A percentile compares a stretch with the other conserved stretches of the same genome.
phyloP scores from a whole-genome alignment of 2,888 invertebrate genomes.

The Ochropleura leucogaster region DNA sequence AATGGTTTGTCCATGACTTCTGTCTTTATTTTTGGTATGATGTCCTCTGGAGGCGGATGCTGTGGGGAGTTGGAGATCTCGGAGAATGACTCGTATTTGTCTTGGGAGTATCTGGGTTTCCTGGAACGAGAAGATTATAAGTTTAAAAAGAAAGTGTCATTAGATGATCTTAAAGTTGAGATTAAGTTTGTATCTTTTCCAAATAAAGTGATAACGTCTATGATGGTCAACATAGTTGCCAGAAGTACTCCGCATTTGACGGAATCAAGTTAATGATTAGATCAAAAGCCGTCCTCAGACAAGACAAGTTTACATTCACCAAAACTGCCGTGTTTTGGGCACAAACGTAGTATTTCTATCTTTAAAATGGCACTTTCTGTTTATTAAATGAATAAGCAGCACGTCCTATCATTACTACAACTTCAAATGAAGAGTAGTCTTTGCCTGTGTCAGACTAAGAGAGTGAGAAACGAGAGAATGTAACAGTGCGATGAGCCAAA shows the following conservation, averaged over 20 bases:
- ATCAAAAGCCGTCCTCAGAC: background rate
- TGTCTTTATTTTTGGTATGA: conserved; percentile 78
- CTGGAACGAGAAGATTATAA: conserved; percentile 66
- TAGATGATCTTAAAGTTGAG: no score
- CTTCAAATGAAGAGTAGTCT: background rate
- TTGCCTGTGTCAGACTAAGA: background rate
- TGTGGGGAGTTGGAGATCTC: conserved; percentile 87
- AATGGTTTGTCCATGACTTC: conserved; percentile 81
- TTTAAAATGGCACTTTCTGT: background rate
- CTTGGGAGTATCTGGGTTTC: conserved; percentile 85
- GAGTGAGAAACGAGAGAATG: background rate
- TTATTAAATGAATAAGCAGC: background rate
- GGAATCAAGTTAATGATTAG: background rate
- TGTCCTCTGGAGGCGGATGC: conserved; percentile 81
- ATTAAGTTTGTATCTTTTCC: background rate
- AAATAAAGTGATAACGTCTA: background rate
- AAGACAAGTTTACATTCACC: background rate
- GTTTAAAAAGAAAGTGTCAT: background rate
- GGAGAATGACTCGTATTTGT: conserved; percentile 86
- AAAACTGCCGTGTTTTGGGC: background rate
- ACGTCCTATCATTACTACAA: background rate
- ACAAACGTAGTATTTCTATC: background rate
- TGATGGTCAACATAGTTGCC: background rate
- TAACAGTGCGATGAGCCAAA: background rate
- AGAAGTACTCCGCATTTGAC: background rate